Conservation (phyloP, 2,113 vertebrate species). For the Phalacrocorax brasilianus region DNA sequence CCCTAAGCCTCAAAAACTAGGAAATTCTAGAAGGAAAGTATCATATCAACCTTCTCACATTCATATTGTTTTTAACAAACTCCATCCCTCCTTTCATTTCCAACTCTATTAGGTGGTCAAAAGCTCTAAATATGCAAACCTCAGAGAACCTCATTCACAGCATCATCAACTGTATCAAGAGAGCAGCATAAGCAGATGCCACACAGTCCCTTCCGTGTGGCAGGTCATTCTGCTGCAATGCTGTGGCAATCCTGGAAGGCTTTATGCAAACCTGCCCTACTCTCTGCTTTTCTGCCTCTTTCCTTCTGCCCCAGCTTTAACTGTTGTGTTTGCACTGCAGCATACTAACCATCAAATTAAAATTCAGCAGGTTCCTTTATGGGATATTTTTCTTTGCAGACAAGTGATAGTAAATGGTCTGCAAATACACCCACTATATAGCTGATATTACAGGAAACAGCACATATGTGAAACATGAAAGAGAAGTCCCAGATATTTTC, state of each 20-base stretch:
- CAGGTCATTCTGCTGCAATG: fast-evolving
- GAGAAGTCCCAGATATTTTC: background rate
- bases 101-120: background rate
- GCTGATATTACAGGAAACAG: background rate
- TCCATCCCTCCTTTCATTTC: background rate
- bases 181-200: background rate
- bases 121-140: background rate
- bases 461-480: background rate
- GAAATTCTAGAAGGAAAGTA: background rate
- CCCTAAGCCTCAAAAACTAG: background rate
- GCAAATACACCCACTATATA: background rate
- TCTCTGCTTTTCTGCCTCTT: background rate
- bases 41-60: background rate
- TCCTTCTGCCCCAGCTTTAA: background rate
- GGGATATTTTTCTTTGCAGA: background rate
- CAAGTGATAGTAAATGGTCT: background rate
- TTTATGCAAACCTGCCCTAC: background rate
- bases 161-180: background rate
- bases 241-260: background rate
- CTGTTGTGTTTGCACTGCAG: background rate
- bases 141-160: background rate
- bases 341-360: background rate
- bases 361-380: background rate
- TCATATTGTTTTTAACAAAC: background rate
- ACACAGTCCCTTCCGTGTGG: background rate